Conservation (phyloP, 1,140 invertebrate genomes). For the Musca vetustissima region DNA sequence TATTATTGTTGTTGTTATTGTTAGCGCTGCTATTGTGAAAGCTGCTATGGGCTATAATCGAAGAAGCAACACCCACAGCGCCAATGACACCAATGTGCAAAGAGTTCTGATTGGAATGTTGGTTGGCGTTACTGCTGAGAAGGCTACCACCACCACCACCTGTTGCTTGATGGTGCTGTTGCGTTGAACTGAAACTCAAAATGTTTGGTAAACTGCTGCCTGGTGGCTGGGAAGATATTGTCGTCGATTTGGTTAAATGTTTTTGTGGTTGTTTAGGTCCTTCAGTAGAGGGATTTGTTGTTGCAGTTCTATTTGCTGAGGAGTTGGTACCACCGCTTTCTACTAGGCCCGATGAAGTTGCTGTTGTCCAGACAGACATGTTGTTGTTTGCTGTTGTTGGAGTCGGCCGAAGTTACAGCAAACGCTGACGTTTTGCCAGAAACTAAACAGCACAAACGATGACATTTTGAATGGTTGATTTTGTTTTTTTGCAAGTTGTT, state of each 20-base stretch:
- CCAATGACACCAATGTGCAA: slow-evolving; percentile 3
- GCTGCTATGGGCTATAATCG: background rate
- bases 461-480: background rate
- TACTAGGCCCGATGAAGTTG: slow-evolving; percentile 17
- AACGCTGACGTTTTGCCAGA: background rate
- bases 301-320: background rate
- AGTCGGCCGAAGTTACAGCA: background rate
- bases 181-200: background rate
- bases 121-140: no score
- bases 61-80: background rate
- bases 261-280: background rate
- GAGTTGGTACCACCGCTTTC: background rate
- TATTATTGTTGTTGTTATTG: slow-evolving; percentile 2
- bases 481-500: background rate
- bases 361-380: slow-evolving; percentile 21
- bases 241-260: no score
- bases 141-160: slow-evolving; percentile 18
- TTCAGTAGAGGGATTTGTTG: background rate
- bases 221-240: background rate
- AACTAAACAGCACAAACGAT: background rate
- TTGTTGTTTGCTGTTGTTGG: background rate
- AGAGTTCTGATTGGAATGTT: slow-evolving; percentile 13
- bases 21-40: background rate
- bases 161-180: background rate
- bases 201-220: slow-evolving; percentile 12